These are phyloP conservation scores for Hystrix brachyura DNA, from an alignment of 2,113 vertebrate genomes.

Conservation along the genomic window DNA sequence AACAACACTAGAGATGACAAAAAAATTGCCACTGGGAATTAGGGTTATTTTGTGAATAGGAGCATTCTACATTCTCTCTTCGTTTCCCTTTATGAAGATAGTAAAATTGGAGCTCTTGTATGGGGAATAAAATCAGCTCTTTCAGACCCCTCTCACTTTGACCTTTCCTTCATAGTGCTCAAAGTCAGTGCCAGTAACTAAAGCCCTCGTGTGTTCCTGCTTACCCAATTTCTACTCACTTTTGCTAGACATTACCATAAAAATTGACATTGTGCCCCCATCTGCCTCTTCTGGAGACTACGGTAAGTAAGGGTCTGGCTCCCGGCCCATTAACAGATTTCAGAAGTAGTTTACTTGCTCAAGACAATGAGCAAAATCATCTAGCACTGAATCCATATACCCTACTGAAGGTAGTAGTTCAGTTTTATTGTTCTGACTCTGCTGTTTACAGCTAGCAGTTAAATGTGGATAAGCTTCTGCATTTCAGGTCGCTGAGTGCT, in stretches of 20 bases:
- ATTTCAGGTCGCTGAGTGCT: constrained; percentile 73
- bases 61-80: constrained; percentile 30
- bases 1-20: constrained; percentile 32
- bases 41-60: not conserved
- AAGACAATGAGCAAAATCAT: constrained; percentile 73
- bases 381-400: constrained; percentile 69
- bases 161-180: not conserved
- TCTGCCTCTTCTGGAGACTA: not conserved
- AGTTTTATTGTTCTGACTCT: constrained; percentile 79
- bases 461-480: constrained; percentile 70
- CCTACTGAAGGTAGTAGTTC: constrained; percentile 79
- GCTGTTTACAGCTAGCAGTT: constrained; percentile 78
- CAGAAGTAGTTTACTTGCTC: constrained; percentile 74
- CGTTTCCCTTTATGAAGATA: constrained; percentile 42
- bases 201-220: constrained; percentile 49
- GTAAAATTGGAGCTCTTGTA: not conserved
- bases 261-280: constrained; percentile 36
- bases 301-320: constrained; percentile 74
- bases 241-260: constrained; percentile 33
- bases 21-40: constrained; percentile 17
- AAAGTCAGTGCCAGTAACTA: constrained; percentile 10
- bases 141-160: constrained; percentile 47
- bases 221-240: not conserved
- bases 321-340: constrained; percentile 66
- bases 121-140: constrained; percentile 41